Conservation (phyloP, 2,113 vertebrate species). For the Tretioscincus oriximinensis region DNA sequence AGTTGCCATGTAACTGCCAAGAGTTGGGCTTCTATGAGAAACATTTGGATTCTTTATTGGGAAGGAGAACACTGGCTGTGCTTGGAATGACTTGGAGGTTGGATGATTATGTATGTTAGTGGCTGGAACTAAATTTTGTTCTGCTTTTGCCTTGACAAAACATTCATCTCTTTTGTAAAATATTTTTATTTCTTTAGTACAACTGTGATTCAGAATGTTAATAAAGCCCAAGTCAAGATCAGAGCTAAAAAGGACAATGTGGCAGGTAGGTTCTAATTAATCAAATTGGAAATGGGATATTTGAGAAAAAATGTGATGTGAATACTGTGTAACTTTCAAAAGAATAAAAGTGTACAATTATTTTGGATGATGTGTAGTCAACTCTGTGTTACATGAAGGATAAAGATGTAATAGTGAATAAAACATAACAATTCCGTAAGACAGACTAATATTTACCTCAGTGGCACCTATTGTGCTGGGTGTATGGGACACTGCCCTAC, state of each 20-base stretch:
- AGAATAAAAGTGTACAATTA: not conserved
- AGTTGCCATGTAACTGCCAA: not conserved
- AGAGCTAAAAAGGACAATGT: conserved; percentile 97
- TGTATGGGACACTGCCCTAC: too few species aligned
- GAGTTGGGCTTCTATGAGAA: not conserved
- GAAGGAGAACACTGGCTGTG: not conserved
- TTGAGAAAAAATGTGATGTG: conserved; percentile 6
- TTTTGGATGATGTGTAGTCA: not conserved
- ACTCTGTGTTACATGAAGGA: not conserved
- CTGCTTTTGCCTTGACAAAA: not conserved
- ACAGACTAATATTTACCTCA: not conserved
- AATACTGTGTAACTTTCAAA: not conserved
- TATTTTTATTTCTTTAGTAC: conserved; percentile 76
- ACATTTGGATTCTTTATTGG: not conserved
- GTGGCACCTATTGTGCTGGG: too few species aligned
- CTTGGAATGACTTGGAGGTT: not conserved
- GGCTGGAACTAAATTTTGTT: too few species aligned
- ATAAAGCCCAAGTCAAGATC: conserved; percentile 98
- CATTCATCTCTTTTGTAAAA: not conserved
- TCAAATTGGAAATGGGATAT: not conserved
- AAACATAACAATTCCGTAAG: not conserved
- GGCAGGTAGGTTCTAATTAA: conserved; percentile 79
- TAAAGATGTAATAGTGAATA: not conserved
- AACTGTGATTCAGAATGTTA: conserved; percentile 98
- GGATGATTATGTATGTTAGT: not conserved